Conservation (phyloP, 2,888 invertebrate species). For the Drosophila greeni region DNA sequence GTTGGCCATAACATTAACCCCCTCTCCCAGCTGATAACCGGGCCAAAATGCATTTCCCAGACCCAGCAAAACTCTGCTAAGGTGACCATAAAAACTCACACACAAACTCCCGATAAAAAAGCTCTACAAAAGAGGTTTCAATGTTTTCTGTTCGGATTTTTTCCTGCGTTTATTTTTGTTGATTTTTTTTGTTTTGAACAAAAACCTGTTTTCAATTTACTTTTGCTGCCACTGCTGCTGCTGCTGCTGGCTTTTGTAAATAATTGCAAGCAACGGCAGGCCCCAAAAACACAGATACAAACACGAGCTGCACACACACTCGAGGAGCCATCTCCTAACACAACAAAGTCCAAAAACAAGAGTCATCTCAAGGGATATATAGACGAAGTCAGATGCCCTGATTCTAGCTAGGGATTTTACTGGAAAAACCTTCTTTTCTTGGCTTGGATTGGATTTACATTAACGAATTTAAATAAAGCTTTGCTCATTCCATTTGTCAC, state of each 20-base stretch:
- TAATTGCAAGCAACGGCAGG: constrained; percentile 68
- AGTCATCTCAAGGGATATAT: constrained; percentile 21
- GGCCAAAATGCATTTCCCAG: constrained; percentile 28
- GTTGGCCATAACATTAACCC: constrained; percentile 26
- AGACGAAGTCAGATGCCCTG: constrained; percentile 17
- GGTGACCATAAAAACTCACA: constrained; percentile 31
- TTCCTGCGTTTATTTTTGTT: constrained; percentile 13
- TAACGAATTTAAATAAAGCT: constrained; percentile 10
- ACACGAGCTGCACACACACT: constrained; percentile 16
- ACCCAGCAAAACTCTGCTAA: constrained; percentile 16
- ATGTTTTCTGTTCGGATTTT: constrained; percentile 51
- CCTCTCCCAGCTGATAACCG: constrained; percentile 21
- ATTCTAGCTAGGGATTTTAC: neutral
- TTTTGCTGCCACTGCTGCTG: constrained; percentile 53
- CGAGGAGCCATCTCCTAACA: constrained; percentile 12
- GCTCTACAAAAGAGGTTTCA: constrained; percentile 71
- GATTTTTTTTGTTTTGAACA: constrained; percentile 44
- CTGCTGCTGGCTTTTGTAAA: constrained; percentile 62
- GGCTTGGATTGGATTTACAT: neutral
- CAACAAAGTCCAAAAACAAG: constrained; percentile 44
- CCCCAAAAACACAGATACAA: constrained; percentile 56
- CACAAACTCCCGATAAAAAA: constrained; percentile 57
- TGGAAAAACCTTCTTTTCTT: neutral
- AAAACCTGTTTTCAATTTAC: constrained; percentile 70
- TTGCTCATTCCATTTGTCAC: constrained; percentile 1